Base-by-base conservation (phyloP, 53 echinoderm and acorn worm genomes). In the Glandiceps talaboti region DNA sequence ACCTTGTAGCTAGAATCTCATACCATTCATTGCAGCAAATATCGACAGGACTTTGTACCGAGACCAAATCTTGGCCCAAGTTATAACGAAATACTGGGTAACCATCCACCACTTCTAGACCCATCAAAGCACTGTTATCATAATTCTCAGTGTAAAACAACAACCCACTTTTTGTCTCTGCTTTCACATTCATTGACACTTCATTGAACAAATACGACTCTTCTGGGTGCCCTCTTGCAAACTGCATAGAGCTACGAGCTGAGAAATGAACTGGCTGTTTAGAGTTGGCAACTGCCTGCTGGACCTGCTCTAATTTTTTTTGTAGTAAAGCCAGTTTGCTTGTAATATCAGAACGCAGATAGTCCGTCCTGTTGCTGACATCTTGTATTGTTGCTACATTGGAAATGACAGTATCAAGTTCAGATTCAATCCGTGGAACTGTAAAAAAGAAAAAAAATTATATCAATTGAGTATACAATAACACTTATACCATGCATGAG, bases 11-110 rank as follows among this genome's bases (percentile, higher is more conserved):
- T 14, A 96, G 77, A 25, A 85, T 83, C 12, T 82, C 76, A 76
- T 87, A 96, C 97, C 97, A 96, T 25, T 93, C 97, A 6, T 82
- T 87, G 33, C 97, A 96, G 91, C 97, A 96, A 25, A 93, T 92
- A n/a, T 93, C 89, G 26, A 97, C 89, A 1, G 97, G 97, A 76
- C 97, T 97, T 77, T 81, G 74, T 6, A 97, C 85, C 14, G 79
- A 79, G 31, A 97, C 97, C 0, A 91, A 74, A 76, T 97, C 90
- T 27, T 84, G 88, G 32, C 73, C 82, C 28, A 97, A 73, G 25
- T 89, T 82, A 74, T 84, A 97, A 27, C 87, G 82, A 27, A 97
- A 93, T 30, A 81, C 76, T 29, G 88, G 77, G 28, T 83, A 84
- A 26, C 93, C 90, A 0, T 85, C 87, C 25, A 97, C 87, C 1